Base-by-base conservation (phyloP, 2,113 vertebrate genomes). In the Cephalopterus ornatus region DNA sequence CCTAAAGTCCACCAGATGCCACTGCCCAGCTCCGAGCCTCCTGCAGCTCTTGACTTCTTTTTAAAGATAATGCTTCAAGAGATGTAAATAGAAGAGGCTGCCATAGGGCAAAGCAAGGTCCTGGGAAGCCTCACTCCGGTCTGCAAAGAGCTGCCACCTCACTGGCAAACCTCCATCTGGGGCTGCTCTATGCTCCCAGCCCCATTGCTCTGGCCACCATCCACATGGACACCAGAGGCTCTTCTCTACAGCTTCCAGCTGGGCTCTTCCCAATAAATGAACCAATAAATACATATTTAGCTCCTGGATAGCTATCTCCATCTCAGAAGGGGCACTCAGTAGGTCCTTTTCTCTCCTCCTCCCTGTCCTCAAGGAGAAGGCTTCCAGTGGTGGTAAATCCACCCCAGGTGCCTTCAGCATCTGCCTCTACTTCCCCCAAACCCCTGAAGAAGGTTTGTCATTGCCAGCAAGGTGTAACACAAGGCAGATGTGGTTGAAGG, bases 11-110 rank as follows among this genome's bases (percentile, higher is more conserved):
- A 80, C 20, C 24, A 17, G 41, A 21, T 6, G 46, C 37, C 44
- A 58, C 30, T 0, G 0, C 0, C 0, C 47, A 88, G 59, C 22
- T 66, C 32, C 0, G 2, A 67, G 41, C 10, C 23, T 68, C 58
- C 35, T 1, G 2, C 49, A 30, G 46, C 37, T 49, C 58, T 62
- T 28, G 49, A 65, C 21, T 42, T 72, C 47, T n/a, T 80, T 52
- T 66, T 32, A 66, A 66, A 55, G 41, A 41, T 4, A 41, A 9
- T 6, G 14, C 33, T 76, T 74, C 28, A 39, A 33, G 67, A 80
- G 44, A 26, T 8, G 6, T 27, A 53, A 83, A 85, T 15, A 50
- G 56, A 62, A 50, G 5, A 37, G 62, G 61, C 39, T 56, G 14
- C 58, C 37, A 23, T 3, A 6, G 20, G 41, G 33, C 68, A 92